Conservation (phyloP, 2,797 vertebrate species). For the Lateolabrax maculatus region DNA sequence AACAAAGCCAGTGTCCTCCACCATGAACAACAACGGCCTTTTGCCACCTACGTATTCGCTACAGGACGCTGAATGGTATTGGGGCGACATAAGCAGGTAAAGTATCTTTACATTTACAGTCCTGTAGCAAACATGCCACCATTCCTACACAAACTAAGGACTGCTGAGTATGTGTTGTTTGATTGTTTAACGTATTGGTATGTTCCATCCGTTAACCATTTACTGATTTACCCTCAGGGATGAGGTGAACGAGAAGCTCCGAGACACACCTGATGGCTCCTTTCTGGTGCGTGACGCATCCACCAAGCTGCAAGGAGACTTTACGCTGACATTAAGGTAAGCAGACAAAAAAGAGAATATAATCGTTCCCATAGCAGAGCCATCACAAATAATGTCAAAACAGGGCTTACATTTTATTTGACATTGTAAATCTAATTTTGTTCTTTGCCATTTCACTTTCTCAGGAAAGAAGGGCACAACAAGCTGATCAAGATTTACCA, state of each 20-base stretch:
- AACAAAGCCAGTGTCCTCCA: conserved; percentile 88
- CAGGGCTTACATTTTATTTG: neutral
- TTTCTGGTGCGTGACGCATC: conserved; percentile 97
- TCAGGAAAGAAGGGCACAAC: conserved; percentile 96
- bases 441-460: neutral
- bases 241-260: conserved; percentile 95
- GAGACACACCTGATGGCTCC: conserved; percentile 94
- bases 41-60: conserved; percentile 83
- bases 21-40: conserved; percentile 86
- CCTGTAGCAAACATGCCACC: neutral
- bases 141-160: neutral
- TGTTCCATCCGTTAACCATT: conserved; percentile 33
- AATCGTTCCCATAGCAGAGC: accelerated
- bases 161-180: neutral
- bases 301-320: conserved; percentile 95
- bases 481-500: conserved; percentile 98
- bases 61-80: conserved; percentile 97
- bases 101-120: neutral
- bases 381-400: neutral
- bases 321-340: conserved; percentile 94
- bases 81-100: conserved; percentile 97
- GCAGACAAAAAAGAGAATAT: neutral
- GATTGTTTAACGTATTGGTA: neutral
- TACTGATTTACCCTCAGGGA: conserved; percentile 84
- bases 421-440: neutral